Percentiles rank a stretch among this genome's conserved stretches.
Conservation (phyloP, 2,113 vertebrate genomes). For the Cinclus cinclus region DNA sequence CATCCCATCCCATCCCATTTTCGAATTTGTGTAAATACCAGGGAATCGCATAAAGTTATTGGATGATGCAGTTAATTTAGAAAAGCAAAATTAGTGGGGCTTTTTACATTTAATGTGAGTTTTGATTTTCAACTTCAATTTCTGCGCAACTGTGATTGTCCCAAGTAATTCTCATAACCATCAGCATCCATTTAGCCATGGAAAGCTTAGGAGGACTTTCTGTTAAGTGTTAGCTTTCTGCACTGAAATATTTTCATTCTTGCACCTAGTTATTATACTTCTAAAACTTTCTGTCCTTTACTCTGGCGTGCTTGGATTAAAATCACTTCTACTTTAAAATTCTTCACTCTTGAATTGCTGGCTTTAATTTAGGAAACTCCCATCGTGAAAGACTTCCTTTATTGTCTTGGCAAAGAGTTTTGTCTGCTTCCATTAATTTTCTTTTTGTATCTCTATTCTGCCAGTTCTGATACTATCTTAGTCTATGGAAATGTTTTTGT, state of each 20-base stretch:
- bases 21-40: neutral
- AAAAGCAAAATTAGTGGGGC: neutral
- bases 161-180: neutral
- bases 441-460: slow-evolving; percentile 6
- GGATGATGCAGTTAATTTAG: neutral
- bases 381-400: slow-evolving; percentile 33
- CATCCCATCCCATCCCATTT: too few species aligned
- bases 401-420: slow-evolving; percentile 34
- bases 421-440: slow-evolving; percentile 39
- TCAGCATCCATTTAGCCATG: neutral
- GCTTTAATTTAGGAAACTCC: slow-evolving; percentile 24
- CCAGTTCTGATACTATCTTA: slow-evolving; percentile 13
- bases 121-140: neutral
- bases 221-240: neutral
- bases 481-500: neutral
- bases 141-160: neutral
- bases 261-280: neutral
- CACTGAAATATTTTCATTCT: neutral
- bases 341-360: neutral
- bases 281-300: neutral
- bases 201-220: neutral
- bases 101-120: neutral
- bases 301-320: neutral
- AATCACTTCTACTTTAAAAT: neutral
- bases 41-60: neutral